Evolutionary conservation across 2,888 invertebrate genomes (phyloP).

Genomic region (Cremastobaeus sp.): DNA sequence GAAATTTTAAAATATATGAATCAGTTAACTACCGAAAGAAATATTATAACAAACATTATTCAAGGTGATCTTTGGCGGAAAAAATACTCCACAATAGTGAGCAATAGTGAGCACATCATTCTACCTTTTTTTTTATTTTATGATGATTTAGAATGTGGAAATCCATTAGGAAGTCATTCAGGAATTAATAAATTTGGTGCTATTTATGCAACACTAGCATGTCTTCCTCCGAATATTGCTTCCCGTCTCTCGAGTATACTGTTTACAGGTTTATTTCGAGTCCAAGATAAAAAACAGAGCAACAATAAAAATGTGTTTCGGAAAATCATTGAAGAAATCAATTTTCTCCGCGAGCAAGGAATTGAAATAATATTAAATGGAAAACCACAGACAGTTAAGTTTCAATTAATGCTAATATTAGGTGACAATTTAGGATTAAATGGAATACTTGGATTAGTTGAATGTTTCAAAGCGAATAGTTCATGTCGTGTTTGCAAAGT

Average conservation of each 20-base stretch:
- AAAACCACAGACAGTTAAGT: slow-evolving; percentile 29
- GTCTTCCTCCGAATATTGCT: slow-evolving; percentile 35
- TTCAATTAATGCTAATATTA: too few relatives aligned
- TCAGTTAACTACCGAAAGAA: too few relatives aligned
- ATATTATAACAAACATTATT: too few relatives aligned
- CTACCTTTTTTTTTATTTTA: background rate
- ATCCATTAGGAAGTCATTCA: slow-evolving; percentile 25
- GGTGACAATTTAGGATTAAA: slow-evolving; percentile 61
- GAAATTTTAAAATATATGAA: too few relatives aligned
- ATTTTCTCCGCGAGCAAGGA: slow-evolving; percentile 33
- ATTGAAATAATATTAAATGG: slow-evolving; percentile 18
- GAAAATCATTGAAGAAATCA: slow-evolving; percentile 29
- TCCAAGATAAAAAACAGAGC: background rate
- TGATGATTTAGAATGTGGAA: background rate
- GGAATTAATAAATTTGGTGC: slow-evolving; percentile 53
- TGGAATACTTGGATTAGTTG: slow-evolving; percentile 50
- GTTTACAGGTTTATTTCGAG: background rate
- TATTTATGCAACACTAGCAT: slow-evolving; percentile 42
- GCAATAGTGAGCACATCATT: too few relatives aligned
- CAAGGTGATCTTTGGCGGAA: too few relatives aligned
- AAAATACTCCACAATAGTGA: too few relatives aligned
- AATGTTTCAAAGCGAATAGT: slow-evolving; percentile 46
- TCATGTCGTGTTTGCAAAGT: slow-evolving; percentile 41
- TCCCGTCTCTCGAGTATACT: slow-evolving; percentile 33
- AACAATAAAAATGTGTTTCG: slow-evolving; percentile 2